Evolutionary conservation across 2,113 vertebrate genomes (phyloP), one percentile per base, ranked within the genome.

Genomic region (Camarhynchus parvulus): DNA sequence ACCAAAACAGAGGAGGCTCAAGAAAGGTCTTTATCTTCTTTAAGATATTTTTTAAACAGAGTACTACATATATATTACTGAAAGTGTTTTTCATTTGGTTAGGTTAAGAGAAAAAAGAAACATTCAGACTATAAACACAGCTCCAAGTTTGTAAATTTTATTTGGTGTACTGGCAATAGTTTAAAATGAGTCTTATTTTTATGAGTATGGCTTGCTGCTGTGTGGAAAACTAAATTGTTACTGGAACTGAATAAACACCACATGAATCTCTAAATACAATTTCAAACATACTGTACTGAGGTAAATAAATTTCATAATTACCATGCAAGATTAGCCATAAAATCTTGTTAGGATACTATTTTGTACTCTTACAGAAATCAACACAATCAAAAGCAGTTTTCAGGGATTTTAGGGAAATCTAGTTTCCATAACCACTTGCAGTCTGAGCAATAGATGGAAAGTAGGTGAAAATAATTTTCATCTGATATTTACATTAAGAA

Each of bases 251-350:
- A 96, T 75, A 90, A 90, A 90, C 15, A 83, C 35, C 4, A 4
- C 56, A 81, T 72, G 76, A 96, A 93, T 88, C 86, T 96, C 83
- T 94, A 94, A 96, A 81, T 89, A 87, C 39, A 59, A 78, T 92
- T 95, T 89, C 83, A 89, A 93, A 78, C 35, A 68, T 52, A 56
- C 61, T 64, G 52, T 81, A 52, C 49, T 56, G 52, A 94, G 42
- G 92, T 81, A 95, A 93, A 92, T 90, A 88, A 58, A 92, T 90
- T 80, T 70, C 33, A 28, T 78, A 89, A 94, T 89, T 89, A 84
- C 47, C 41, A 23, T 67, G 53, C 59, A 59, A 87, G 46, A 85
- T 79, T 90, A 94, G n/a, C 76, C 72, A 90, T 94, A 89, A 94
- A 95, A 89, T 89, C 56, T 88, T 92, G n/a, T 78, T 81, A 78